A percentile compares a stretch with the other conserved stretches of the same genome.
phyloP scores from a whole-genome alignment of 2,888 invertebrate genomes.

The Diarsia mendica region DNA sequence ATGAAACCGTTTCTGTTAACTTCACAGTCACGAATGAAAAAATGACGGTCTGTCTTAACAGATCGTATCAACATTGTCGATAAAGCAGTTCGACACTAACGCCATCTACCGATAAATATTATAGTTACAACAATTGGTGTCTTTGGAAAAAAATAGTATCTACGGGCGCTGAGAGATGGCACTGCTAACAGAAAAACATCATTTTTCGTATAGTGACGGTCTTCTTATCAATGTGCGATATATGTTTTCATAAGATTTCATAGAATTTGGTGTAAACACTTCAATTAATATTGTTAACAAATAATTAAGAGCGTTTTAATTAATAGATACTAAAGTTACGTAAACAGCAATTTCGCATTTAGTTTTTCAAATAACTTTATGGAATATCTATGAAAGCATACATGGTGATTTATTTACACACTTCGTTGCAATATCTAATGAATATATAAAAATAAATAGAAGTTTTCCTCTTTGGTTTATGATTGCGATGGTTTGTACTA shows the following conservation, averaged over 20 bases:
- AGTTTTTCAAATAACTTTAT: slow-evolving; percentile 51
- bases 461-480: slow-evolving; percentile 74
- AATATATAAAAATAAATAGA: slow-evolving; percentile 68
- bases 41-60: too few species aligned
- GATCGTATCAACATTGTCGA: too few species aligned
- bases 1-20: too few species aligned
- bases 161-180: too few species aligned
- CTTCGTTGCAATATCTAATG: slow-evolving; percentile 74
- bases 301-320: slow-evolving; percentile 31
- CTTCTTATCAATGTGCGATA: too few species aligned
- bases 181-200: too few species aligned
- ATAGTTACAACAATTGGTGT: too few species aligned
- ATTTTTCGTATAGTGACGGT: too few species aligned
- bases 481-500: slow-evolving; percentile 79
- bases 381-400: slow-evolving; percentile 69
- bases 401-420: slow-evolving; percentile 67
- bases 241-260: slow-evolving; percentile 66
- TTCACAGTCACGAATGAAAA: too few species aligned
- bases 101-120: too few species aligned
- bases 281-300: slow-evolving; percentile 27
- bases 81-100: too few species aligned
- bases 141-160: too few species aligned
- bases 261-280: slow-evolving; percentile 40
- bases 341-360: slow-evolving; percentile 61
- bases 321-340: slow-evolving; percentile 45